Conservation (phyloP, 2,888 invertebrate species). For the Drosophila siamana region DNA sequence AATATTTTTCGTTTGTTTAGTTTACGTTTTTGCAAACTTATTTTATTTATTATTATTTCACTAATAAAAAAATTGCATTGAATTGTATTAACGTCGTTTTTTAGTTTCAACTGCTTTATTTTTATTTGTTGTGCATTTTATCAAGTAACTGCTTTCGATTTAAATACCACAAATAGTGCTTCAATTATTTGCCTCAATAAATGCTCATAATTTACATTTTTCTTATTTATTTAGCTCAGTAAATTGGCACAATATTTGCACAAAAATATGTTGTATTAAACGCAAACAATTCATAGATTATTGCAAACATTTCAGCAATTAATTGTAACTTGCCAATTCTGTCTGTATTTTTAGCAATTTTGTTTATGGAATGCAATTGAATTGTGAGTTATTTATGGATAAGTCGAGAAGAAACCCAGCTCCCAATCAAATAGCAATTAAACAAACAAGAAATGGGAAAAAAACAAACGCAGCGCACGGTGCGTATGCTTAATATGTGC, state of each 20-base stretch:
- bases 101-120: too few species aligned
- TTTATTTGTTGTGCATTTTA: too few species aligned
- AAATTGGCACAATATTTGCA: constrained; percentile 9
- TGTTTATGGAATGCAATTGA: not conserved
- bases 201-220: not conserved
- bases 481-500: constrained; percentile 27
- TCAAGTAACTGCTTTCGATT: too few species aligned
- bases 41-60: too few species aligned
- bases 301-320: not conserved
- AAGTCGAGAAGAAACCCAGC: not conserved
- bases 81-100: too few species aligned
- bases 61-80: too few species aligned
- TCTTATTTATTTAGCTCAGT: not conserved
- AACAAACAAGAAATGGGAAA: too few species aligned
- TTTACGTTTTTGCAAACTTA: too few species aligned
- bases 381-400: not conserved
- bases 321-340: too few species aligned
- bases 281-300: not conserved
- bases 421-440: constrained; percentile 9
- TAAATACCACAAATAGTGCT: too few species aligned
- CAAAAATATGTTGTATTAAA: not conserved
- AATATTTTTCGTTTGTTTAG: not conserved
- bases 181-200: constrained; percentile 3
- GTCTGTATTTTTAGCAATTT: too few species aligned
- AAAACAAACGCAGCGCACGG: not conserved